Conservation (phyloP, 2,888 invertebrate genomes). For the Lasioglossum leucozonium region DNA sequence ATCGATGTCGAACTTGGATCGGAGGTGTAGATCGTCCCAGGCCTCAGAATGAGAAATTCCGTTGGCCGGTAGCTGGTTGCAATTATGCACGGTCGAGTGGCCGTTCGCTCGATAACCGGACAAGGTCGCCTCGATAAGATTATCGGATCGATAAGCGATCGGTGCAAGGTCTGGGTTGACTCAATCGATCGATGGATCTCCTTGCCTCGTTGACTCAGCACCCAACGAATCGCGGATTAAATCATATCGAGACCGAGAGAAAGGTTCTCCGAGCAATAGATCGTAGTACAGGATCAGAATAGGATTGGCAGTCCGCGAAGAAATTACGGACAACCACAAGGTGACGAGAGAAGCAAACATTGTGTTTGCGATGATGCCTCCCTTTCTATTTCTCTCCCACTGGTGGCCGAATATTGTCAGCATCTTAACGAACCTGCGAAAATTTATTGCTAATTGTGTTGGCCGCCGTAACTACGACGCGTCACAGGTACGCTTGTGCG, state of each 20-base stretch:
- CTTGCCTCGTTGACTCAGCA: background rate
- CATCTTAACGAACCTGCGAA: constrained; percentile 52
- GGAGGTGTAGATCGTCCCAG: background rate
- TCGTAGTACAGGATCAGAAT: constrained; percentile 36
- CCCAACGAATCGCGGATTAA: background rate
- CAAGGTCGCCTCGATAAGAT: constrained; percentile 58
- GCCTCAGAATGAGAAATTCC: background rate
- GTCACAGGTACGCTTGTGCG: constrained; percentile 31
- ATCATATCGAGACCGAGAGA: background rate
- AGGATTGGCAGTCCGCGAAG: constrained; percentile 22
- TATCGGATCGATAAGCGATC: constrained; percentile 39
- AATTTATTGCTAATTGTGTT: constrained; percentile 63
- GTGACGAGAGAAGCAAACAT: background rate
- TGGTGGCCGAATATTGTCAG: constrained; percentile 54
- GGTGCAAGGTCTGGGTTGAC: constrained; percentile 44
- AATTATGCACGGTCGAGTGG: constrained; percentile 36
- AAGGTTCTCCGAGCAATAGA: constrained; percentile 22
- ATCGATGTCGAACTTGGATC: background rate
- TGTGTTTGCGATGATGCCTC: background rate
- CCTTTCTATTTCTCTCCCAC: background rate
- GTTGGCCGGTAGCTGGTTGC: background rate
- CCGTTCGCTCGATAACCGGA: constrained; percentile 38
- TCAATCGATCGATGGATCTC: constrained; percentile 40
- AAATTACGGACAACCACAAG: constrained; percentile 30
- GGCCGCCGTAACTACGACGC: constrained; percentile 8